A percentile compares a stretch with the other conserved stretches of the same genome.
Conservation (phyloP, 1,140 invertebrate species). For the Sycophila sp. region DNA sequence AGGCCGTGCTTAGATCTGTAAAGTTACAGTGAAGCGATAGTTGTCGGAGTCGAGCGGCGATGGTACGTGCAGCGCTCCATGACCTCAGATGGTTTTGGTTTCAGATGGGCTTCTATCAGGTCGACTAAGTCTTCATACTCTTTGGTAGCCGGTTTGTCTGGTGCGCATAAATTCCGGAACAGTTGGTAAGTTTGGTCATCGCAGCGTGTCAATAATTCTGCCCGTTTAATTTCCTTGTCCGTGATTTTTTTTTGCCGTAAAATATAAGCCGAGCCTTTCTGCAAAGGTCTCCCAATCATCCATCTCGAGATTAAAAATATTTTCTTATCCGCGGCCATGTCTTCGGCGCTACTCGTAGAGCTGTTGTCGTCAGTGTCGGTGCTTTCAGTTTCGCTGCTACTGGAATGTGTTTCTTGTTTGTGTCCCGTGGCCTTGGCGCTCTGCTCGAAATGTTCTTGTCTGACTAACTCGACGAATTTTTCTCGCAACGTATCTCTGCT, state of each 20-base stretch:
- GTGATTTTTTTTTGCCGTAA: conserved; percentile 13
- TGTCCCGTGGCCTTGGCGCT: background rate
- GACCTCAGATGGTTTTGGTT: background rate
- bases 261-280: conserved; percentile 23
- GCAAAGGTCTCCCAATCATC: conserved; percentile 34
- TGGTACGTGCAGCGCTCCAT: conserved; percentile 24
- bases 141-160: background rate
- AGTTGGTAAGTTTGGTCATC: background rate
- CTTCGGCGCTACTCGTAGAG: background rate
- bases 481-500: background rate
- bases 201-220: conserved; percentile 15
- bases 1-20: background rate
- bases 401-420: background rate
- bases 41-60: background rate
- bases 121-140: background rate
- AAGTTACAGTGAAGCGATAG: conserved; percentile 18
- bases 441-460: too few species aligned
- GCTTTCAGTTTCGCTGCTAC: too few species aligned
- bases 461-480: background rate
- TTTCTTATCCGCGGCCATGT: background rate
- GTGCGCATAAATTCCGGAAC: background rate
- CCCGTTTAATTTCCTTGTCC: conserved; percentile 9
- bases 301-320: background rate
- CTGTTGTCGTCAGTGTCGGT: too few species aligned
- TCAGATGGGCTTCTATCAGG: background rate